Evolutionary conservation across 1,140 invertebrate genomes (phyloP).

Genomic region (Trichogramma pretiosum): DNA sequence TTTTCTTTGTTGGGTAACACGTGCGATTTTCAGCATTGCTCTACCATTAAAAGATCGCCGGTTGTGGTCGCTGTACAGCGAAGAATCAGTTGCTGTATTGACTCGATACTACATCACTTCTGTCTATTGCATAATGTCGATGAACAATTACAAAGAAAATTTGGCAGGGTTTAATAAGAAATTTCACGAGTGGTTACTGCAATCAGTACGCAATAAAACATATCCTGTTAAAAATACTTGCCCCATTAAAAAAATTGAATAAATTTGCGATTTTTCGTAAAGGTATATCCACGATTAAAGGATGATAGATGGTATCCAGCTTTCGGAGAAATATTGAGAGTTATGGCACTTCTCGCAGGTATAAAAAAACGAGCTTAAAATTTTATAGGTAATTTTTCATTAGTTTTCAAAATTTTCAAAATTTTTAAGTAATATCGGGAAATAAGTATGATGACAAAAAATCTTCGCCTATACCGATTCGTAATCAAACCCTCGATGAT

Average conservation of each 20-base stretch:
- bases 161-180: slow-evolving; percentile 48
- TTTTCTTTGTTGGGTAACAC: background rate
- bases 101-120: slow-evolving; percentile 50
- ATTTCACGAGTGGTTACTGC: slow-evolving; percentile 48
- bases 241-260: slow-evolving; percentile 4
- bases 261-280: slow-evolving; percentile 16
- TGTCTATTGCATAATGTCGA: slow-evolving; percentile 43
- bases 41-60: slow-evolving; percentile 42
- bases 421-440: too few species aligned
- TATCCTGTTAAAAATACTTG: too few species aligned
- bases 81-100: slow-evolving; percentile 46
- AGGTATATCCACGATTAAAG: slow-evolving; percentile 47
- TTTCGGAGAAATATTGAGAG: slow-evolving; percentile 50
- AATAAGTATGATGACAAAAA: too few species aligned
- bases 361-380: slow-evolving; percentile 35
- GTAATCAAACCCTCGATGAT: too few species aligned
- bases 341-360: slow-evolving; percentile 47
- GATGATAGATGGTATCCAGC: slow-evolving; percentile 54
- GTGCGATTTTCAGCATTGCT: slow-evolving; percentile 34
- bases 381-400: too few species aligned
- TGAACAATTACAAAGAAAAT: slow-evolving; percentile 27
- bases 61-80: slow-evolving; percentile 46
- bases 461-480: too few species aligned
- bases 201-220: slow-evolving; percentile 30
- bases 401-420: too few species aligned